Evolutionary conservation across 2,113 vertebrate genomes (phyloP), one percentile per base, ranked within the genome.

Genomic region (Bujurquina vittata): DNA sequence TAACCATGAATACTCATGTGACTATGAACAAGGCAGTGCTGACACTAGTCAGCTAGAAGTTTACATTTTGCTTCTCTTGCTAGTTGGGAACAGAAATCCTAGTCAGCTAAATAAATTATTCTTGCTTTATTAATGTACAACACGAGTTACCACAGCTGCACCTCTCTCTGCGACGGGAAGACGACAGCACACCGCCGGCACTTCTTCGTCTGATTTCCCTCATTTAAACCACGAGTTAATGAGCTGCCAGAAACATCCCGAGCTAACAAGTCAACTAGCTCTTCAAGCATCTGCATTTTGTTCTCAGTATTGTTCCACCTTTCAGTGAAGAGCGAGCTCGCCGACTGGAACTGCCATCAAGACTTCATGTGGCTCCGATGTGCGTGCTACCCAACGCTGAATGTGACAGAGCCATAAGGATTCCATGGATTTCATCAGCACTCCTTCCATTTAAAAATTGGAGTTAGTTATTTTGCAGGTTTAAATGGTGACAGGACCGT

Each of bases 171-270:
- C 10, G 37, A 37, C 33, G 31, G 22, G 40, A 67, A 67, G 23
- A 26, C 46, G 63, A 67, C 37, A 67, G 40, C 17, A 14, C 7
- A 18, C 46, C 40, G 3, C 37, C 37, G 9, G 37, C 37, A 37
- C 37, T 37, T 10, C 10, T 37, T 37, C 3, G 37, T 37, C 37
- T 37, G 37, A 2, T 37, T 37, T 37, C 10, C 10, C 37, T 37
- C 37, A 10, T 37, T 37, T 37, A 37, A 37, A 37, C 37, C 8
- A 37, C 37, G 3, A 37, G 46, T 26, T 26, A 67, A 67, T 4
- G 63, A 67, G 63, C 40, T 49, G 40, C 40, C 63, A 67, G 63
- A 67, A 67, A 67, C 63, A 49, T 26, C 63, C 63, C 26, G 63
- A 67, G 63, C 40, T 23, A 67, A 49, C 63, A 49, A 33, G 46